Conservation (phyloP, 1,140 invertebrate genomes). For the Metopolophium dirhodum region DNA sequence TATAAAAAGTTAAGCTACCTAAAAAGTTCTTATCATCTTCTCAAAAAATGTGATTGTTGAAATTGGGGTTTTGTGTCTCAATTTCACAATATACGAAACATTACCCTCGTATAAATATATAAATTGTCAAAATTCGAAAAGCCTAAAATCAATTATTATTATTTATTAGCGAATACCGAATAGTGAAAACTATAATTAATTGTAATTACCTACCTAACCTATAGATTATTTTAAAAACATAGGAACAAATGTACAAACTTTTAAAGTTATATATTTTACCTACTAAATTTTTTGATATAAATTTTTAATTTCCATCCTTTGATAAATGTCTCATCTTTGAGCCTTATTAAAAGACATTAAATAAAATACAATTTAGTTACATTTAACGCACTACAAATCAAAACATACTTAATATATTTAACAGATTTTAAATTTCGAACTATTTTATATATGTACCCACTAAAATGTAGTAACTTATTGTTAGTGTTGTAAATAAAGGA, state of each 20-base stretch:
- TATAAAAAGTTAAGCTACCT: not conserved
- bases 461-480: not conserved
- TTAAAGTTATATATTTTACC: not conserved
- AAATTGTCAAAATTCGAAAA: not conserved
- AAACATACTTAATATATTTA: not conserved
- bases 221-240: not conserved
- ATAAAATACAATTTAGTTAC: not conserved
- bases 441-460: not conserved
- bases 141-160: not conserved
- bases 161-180: not conserved
- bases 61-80: not conserved
- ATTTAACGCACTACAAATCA: not conserved
- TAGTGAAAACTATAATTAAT: not conserved
- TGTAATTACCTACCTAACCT: not conserved
- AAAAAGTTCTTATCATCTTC: not conserved
- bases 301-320: not conserved
- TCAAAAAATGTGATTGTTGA: not conserved
- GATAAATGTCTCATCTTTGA: not conserved
- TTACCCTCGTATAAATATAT: no score
- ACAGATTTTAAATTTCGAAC: not conserved
- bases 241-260: not conserved
- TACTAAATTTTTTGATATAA: not conserved
- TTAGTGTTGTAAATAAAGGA: not conserved
- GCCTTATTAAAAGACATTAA: not conserved
- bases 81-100: not conserved